phyloP scores from a whole-genome alignment of 2,113 vertebrate species.

The Macquaria ambigua region DNA sequence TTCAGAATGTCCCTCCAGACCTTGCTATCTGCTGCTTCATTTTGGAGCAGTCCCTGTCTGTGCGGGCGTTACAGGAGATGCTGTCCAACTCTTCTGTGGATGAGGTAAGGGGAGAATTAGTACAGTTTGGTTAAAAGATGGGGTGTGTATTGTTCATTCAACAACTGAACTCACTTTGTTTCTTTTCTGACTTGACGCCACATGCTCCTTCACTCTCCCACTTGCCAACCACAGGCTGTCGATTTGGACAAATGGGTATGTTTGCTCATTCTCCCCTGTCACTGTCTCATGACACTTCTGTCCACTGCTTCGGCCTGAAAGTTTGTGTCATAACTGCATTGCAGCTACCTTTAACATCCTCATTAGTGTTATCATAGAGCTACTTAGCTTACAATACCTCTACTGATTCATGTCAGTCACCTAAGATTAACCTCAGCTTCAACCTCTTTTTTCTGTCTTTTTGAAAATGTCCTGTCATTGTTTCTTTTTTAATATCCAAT shows the following conservation, averaged over 20 bases:
- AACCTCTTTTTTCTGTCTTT: background rate
- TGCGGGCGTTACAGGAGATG: conserved; percentile 93
- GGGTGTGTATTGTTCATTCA: conserved; percentile 1
- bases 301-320: background rate
- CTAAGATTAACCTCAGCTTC: background rate
- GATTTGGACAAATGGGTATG: conserved; percentile 89
- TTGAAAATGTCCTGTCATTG: no score
- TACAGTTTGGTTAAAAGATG: background rate
- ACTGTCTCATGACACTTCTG: background rate
- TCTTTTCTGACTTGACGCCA: conserved; percentile 23
- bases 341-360: background rate
- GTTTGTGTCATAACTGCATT: background rate
- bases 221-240: conserved; percentile 75
- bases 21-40: conserved; percentile 93
- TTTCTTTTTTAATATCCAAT: background rate
- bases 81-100: conserved; percentile 89
- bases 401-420: background rate
- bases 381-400: background rate
- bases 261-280: conserved; percentile 12
- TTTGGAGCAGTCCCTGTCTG: conserved; percentile 94
- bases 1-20: conserved; percentile 92
- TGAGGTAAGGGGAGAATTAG: conserved; percentile 68
- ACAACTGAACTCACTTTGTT: conserved; percentile 23
- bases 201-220: conserved; percentile 11
- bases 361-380: background rate